Evolutionary conservation across 2,888 invertebrate species (phyloP), one percentile per base, ranked within the genome.

Genomic region (Dermolepida albohirtum): DNA sequence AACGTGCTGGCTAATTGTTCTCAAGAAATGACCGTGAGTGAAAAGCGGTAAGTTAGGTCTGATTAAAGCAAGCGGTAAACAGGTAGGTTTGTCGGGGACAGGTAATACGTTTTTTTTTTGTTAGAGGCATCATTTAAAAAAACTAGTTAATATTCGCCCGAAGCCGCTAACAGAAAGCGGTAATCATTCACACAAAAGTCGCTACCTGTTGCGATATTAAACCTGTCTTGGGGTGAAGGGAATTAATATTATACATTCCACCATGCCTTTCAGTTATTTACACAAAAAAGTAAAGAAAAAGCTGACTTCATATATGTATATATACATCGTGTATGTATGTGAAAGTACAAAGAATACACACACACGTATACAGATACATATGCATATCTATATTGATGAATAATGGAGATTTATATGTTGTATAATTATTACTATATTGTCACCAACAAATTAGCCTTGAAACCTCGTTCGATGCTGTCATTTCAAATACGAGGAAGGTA

Each of bases 111-210:
- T 67, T 67, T 63, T 67, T n/a, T 67, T 51, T 40, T 55, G 39
- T 47, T 40, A 22, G 22, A 22, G 47, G 49, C 57, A 41, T 39
- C 57, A 67, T 50, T 64, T 64, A 68, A 43, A 55, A 50, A 66
- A 66, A 68, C 70, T 71, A 71, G 71, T 71, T 71, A 71, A 71
- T 71, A 71, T 71, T 71, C 71, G 71, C 70, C 66, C 68, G 59
- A 51, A 68, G 71, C 71, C 47, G 68, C 70, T 68, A 67, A 63
- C 71, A 70, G 63, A 68, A 71, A 70, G 70, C 70, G 71, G 71
- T 70, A 71, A 71, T 71, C 71, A 70, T 71, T 71, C 71, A 69
- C 71, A 71, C 70, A 70, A 66, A 70, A 71, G 66, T 66, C 62
- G 71, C 71, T 71, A 71, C 71, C 71, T 71, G 71, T 71, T 71